These are phyloP conservation scores for Acrocera orbiculus DNA, from an alignment of 2,888 invertebrate genomes.

Conservation along the genomic window DNA sequence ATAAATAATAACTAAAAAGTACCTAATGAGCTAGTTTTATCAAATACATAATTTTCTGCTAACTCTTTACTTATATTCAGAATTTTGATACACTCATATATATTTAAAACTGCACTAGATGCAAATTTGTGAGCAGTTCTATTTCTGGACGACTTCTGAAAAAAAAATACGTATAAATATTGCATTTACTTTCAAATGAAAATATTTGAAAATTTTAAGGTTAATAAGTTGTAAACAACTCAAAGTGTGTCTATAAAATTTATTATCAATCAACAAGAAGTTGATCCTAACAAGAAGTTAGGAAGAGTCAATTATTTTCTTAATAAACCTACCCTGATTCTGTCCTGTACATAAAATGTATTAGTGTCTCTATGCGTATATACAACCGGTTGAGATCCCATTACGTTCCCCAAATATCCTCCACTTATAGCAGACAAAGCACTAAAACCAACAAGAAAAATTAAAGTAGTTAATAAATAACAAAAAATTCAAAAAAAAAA, in stretches of 20 bases:
- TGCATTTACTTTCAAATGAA: no score
- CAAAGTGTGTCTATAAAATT: no score
- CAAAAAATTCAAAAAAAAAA: background rate
- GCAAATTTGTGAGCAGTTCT: constrained; percentile 27
- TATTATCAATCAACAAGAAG: no score
- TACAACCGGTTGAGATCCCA: constrained; percentile 24
- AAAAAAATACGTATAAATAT: constrained; percentile 7
- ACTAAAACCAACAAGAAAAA: constrained; percentile 20
- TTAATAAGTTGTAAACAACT: no score
- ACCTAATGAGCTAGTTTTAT: constrained; percentile 20
- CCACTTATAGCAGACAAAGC: constrained; percentile 54
- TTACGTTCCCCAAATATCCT: constrained; percentile 29
- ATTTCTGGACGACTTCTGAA: constrained; percentile 32
- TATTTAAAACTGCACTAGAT: constrained; percentile 22
- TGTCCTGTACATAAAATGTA: constrained; percentile 64
- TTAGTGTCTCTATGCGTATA: constrained; percentile 32
- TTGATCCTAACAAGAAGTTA: no score
- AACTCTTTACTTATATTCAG: constrained; percentile 64
- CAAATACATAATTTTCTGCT: constrained; percentile 63
- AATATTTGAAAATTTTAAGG: constrained; percentile 2
- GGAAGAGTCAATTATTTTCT: no score
- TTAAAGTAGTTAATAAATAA: background rate
- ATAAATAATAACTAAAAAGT: background rate
- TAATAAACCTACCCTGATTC: no score
- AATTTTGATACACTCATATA: constrained; percentile 34